Evolutionary conservation across 2,797 vertebrate species (phyloP).

Genomic region (Aulostomus chinensis): DNA sequence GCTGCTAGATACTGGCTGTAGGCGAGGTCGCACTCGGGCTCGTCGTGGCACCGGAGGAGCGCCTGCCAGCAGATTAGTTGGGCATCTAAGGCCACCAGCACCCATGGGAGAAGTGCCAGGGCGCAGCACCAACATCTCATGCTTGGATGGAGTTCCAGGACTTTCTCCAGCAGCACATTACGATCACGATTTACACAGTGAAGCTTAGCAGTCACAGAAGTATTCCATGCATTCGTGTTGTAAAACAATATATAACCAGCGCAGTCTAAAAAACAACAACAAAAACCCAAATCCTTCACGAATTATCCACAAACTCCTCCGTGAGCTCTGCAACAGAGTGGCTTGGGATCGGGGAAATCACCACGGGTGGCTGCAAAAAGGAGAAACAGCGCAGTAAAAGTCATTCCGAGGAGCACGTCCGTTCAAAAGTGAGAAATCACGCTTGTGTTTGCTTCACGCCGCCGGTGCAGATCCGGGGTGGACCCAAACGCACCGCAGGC

Average conservation of each 20-base stretch:
- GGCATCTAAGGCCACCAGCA: slow-evolving; percentile 69
- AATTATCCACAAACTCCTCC: too few relatives aligned
- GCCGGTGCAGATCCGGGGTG: slow-evolving; percentile 5
- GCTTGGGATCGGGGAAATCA: slow-evolving; percentile 27
- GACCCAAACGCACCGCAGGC: slow-evolving; percentile 19
- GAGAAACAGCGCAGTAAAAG: slow-evolving; percentile 1
- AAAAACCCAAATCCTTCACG: too few relatives aligned
- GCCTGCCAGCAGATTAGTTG: slow-evolving; percentile 84
- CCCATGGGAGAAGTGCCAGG: slow-evolving; percentile 66
- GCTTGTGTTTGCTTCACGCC: slow-evolving; percentile 6
- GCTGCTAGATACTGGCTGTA: slow-evolving; percentile 79
- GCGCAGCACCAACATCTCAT: slow-evolving; percentile 74
- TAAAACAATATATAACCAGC: too few relatives aligned
- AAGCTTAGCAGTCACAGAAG: background rate
- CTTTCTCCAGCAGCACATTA: slow-evolving; percentile 59
- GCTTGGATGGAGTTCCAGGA: slow-evolving; percentile 54
- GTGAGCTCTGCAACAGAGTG: too few relatives aligned
- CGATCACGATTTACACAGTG: slow-evolving; percentile 1
- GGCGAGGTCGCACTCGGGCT: slow-evolving; percentile 79
- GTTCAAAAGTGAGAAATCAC: too few relatives aligned
- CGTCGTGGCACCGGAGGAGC: slow-evolving; percentile 78
- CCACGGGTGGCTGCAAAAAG: slow-evolving; percentile 37
- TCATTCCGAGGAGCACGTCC: slow-evolving; percentile 32
- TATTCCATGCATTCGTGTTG: background rate
- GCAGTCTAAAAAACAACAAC: too few relatives aligned